Conservation (phyloP, 92 coral and sea anemone genomes). For the Parazoanthus swiftii region DNA sequence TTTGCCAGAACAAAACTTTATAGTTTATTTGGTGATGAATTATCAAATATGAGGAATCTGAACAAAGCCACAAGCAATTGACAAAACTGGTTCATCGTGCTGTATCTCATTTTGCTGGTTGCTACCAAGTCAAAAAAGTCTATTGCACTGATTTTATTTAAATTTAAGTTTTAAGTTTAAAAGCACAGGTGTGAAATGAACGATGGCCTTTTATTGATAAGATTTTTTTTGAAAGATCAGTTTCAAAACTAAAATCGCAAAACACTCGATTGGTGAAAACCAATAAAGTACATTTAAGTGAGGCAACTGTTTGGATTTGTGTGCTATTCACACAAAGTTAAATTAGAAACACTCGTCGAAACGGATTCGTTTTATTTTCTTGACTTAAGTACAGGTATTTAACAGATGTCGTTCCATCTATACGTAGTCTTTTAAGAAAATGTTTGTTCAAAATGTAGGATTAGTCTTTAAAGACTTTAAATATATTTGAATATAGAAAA, state of each 20-base stretch:
- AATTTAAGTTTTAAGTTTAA: neutral
- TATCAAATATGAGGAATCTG: neutral
- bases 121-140: neutral
- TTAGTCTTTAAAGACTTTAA: too few species aligned
- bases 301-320: neutral
- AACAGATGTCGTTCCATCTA: neutral
- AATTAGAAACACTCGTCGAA: neutral
- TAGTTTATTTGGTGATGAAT: neutral
- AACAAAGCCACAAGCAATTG: neutral
- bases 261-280: neutral
- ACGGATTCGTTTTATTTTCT: neutral
- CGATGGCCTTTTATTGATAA: neutral
- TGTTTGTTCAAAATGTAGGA: too few species aligned
- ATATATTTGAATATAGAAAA: neutral
- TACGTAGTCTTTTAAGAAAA: too few species aligned
- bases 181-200: neutral
- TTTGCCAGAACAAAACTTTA: neutral
- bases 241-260: neutral
- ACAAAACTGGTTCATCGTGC: neutral
- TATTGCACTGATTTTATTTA: neutral
- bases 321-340: neutral
- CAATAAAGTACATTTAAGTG: neutral
- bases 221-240: too few species aligned
- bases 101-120: neutral
- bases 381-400: neutral